Evolutionary conservation across 2,797 vertebrate species (phyloP).

Genomic region (Lophius americanus): DNA sequence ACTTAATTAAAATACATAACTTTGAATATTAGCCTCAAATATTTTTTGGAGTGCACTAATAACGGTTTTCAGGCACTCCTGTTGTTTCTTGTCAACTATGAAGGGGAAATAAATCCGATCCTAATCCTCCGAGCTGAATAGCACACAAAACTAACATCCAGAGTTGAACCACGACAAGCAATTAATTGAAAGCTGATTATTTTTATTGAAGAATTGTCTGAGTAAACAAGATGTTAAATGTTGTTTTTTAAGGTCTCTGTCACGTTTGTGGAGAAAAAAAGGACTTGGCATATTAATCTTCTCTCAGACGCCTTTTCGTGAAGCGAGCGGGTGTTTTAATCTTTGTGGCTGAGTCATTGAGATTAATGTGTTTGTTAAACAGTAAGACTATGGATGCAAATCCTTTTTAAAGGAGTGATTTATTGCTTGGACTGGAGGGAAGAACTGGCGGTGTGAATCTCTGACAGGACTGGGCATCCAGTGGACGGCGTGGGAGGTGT

Average conservation of each 20-base stretch:
- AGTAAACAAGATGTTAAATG: slow-evolving; percentile 1
- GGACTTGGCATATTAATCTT: background rate
- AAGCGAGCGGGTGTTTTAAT: background rate
- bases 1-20: no score
- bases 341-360: background rate
- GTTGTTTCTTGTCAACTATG: background rate
- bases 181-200: slow-evolving; percentile 4
- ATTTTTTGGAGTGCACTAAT: background rate
- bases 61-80: background rate
- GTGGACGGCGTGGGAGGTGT: slow-evolving; percentile 13
- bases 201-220: background rate
- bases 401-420: background rate
- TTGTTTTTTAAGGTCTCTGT: background rate
- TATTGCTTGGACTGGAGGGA: background rate
- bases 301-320: slow-evolving; percentile 2
- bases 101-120: slow-evolving; percentile 1
- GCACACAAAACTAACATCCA: background rate
- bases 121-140: background rate
- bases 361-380: slow-evolving; percentile 5
- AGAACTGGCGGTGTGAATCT: background rate
- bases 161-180: slow-evolving; percentile 8
- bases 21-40: no score
- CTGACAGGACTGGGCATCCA: slow-evolving; percentile 17
- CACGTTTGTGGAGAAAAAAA: no score
- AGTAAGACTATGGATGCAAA: background rate